Evolutionary conservation across 2,113 vertebrate species (phyloP).

Genomic region (Gymnogyps californianus): DNA sequence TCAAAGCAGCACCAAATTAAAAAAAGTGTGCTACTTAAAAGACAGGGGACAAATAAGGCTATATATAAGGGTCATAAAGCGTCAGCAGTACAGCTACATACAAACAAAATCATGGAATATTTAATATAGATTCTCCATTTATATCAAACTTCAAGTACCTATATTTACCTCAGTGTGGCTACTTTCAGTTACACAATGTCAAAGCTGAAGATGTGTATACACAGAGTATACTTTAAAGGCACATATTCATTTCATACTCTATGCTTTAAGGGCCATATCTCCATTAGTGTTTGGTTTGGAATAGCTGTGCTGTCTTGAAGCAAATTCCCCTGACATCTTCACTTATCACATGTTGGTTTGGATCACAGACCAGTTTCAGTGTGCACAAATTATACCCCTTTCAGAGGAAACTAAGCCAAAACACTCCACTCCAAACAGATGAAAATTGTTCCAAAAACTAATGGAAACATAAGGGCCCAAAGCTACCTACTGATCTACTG

Average conservation of each 20-base stretch:
- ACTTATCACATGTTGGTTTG: neutral
- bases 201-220: neutral
- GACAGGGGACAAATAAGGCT: neutral
- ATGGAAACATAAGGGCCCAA: neutral
- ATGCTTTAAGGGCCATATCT: neutral
- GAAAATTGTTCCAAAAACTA: slow-evolving; percentile 6
- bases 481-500: neutral
- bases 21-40: neutral
- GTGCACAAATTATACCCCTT: neutral
- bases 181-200: neutral
- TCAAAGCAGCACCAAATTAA: neutral
- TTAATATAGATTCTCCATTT: neutral
- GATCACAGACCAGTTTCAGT: neutral
- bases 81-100: neutral
- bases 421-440: neutral
- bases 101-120: neutral
- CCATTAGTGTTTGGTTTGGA: neutral
- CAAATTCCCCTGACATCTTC: neutral
- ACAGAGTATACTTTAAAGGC: neutral
- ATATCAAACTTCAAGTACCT: neutral
- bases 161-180: neutral
- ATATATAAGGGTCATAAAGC: neutral
- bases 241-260: neutral
- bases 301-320: neutral
- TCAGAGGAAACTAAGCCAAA: neutral